Evolutionary conservation across 2,888 invertebrate genomes (phyloP), one percentile per base, ranked within the genome.

Genomic region (Halictus quadricinctus): DNA sequence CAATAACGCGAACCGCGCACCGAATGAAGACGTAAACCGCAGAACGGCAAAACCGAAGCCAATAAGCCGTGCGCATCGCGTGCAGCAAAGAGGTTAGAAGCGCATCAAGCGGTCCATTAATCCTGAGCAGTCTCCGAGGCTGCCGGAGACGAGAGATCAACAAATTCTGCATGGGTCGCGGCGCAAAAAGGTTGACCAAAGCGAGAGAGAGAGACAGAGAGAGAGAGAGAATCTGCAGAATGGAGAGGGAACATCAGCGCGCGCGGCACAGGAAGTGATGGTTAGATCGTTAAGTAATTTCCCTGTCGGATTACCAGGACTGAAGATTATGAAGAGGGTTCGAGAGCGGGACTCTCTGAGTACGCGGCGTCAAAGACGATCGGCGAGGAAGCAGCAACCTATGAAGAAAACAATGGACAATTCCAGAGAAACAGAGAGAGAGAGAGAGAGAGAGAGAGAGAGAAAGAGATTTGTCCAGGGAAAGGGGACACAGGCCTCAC

Each of bases 241-340:
- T 66, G 66, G 72, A 78, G 79, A 41, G 70, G 73, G 25, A 81
- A 70, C 60, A 54, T 54, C 66, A 74, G 29, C 13, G 66, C 43
- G 36, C 41, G 13, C 70, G 12, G 79, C 74, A 18, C 77, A 87
- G 81, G 74, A 88, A 89, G 83, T 36, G 72, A 50, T 58, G 70
- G 78, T 64, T 66, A 78, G 79, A 79, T 88, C 80, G 86, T 90
- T 87, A 87, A 90, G 86, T 86, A 90, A 90, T 90, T 89, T 88
- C 86, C 72, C 60, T 80, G 83, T 83, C 79, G 88, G 86, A 85
- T 90, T 87, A 80, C 74, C 76, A 66, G 48, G 79, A 64, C 80
- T 74, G 81, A 43, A 79, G 86, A 88, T 87, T 84, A 84, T 66
- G 75, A 83, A 73, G 58, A 81, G 69, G 85, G 50, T 69, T 79